Conservation (phyloP, 2,888 invertebrate species). For the Agonopterix arenella region DNA sequence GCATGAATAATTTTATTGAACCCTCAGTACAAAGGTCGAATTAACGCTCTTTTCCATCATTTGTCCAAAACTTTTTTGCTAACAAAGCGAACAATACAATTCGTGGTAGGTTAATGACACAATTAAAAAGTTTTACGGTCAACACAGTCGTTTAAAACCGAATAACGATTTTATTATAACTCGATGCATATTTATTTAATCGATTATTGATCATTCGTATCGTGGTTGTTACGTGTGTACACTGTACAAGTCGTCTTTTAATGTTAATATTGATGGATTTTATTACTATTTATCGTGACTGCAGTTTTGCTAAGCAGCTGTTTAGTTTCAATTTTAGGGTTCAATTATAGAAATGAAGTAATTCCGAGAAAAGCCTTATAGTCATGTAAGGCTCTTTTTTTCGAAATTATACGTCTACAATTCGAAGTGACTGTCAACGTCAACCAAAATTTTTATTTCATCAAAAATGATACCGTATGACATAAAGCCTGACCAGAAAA, state of each 20-base stretch:
- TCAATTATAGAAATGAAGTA: background rate
- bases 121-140: background rate
- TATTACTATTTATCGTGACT: constrained; percentile 5
- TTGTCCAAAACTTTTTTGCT: constrained; percentile 12
- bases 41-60: background rate
- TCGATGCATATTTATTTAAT: constrained; percentile 5
- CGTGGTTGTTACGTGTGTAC: background rate
- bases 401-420: too few species aligned
- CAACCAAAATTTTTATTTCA: too few species aligned
- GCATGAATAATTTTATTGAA: too few species aligned
- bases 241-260: background rate
- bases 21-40: too few species aligned
- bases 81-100: constrained; percentile 17
- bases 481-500: too few species aligned
- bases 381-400: too few species aligned
- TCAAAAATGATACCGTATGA: too few species aligned
- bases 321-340: background rate
- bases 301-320: constrained; percentile 1
- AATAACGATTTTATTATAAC: constrained; percentile 15
- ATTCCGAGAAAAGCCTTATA: background rate
- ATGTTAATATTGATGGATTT: constrained; percentile 3
- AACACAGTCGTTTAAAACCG: constrained; percentile 13
- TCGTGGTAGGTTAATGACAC: constrained; percentile 13
- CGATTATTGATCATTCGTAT: constrained; percentile 3
- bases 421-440: too few species aligned